phyloP scores from a whole-genome alignment of 2,888 invertebrate species.

The Ethmia dodecea region DNA sequence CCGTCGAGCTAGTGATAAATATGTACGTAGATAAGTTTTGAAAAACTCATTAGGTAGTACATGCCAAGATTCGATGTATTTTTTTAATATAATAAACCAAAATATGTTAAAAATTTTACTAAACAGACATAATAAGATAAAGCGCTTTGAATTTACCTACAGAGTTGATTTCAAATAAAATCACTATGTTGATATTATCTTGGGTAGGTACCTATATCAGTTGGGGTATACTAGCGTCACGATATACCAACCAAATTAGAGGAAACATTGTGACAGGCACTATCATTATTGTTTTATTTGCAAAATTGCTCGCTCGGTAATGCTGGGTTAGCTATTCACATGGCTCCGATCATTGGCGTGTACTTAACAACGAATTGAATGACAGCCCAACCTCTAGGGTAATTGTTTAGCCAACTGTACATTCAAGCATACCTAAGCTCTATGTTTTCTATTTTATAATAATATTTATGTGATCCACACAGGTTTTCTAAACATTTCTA shows the following conservation, averaged over 20 bases:
- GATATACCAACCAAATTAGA: constrained; percentile 42
- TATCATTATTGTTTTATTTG: constrained; percentile 65
- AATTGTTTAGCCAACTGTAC: constrained; percentile 48
- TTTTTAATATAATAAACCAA: too few relatives aligned
- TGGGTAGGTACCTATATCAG: not conserved
- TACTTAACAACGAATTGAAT: constrained; percentile 54
- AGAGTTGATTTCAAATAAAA: too few relatives aligned
- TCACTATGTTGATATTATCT: constrained; percentile 1
- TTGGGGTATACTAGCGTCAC: constrained; percentile 19
- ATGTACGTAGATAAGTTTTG: too few relatives aligned
- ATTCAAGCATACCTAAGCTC: not conserved
- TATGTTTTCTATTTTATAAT: too few relatives aligned
- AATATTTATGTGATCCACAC: too few relatives aligned
- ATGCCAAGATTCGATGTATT: too few relatives aligned
- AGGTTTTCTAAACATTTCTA: too few relatives aligned
- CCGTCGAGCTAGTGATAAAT: too few relatives aligned
- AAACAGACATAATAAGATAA: too few relatives aligned
- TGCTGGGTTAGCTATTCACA: constrained; percentile 48
- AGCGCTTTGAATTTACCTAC: too few relatives aligned
- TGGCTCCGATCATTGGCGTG: constrained; percentile 41
- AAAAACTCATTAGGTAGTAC: too few relatives aligned
- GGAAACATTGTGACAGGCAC: constrained; percentile 48
- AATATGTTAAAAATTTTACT: too few relatives aligned
- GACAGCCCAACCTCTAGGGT: constrained; percentile 51
- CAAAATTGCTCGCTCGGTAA: constrained; percentile 54